A percentile compares a stretch with the other conserved stretches of the same genome.
Evolutionary conservation across 2,888 invertebrate genomes (phyloP).

Genomic region (Leucophenga montana): DNA sequence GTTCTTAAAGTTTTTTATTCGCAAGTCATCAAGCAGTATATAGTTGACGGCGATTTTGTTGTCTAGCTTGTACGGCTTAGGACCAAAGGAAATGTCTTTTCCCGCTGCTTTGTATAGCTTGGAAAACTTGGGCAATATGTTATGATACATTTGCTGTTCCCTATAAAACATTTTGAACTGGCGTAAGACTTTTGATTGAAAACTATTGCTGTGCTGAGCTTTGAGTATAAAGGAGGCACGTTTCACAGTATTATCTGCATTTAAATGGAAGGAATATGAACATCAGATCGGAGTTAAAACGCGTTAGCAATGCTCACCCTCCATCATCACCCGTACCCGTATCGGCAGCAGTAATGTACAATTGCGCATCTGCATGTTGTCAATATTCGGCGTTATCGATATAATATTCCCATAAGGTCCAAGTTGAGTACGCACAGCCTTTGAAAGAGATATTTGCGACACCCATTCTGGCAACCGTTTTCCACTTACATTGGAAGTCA

Average conservation of each 20-base stretch:
- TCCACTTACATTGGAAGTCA: background rate
- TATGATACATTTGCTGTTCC: constrained; percentile 61
- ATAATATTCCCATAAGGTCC: background rate
- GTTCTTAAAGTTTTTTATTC: constrained; percentile 51
- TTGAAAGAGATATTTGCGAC: constrained; percentile 27
- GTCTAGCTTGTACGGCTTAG: constrained; percentile 50
- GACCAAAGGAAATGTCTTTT: constrained; percentile 51
- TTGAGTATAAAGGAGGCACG: constrained; percentile 52
- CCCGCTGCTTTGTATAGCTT: constrained; percentile 52
- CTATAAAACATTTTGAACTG: constrained; percentile 55
- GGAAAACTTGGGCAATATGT: constrained; percentile 59
- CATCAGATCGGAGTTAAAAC: background rate
- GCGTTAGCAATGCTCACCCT: constrained; percentile 8
- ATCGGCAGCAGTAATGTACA: constrained; percentile 41
- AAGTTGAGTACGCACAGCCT: constrained; percentile 29
- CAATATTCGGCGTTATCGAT: constrained; percentile 29
- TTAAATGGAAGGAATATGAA: constrained; percentile 5
- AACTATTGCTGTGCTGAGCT: constrained; percentile 45
- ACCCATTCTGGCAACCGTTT: constrained; percentile 39
- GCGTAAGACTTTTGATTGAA: constrained; percentile 48
- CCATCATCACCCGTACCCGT: constrained; percentile 28
- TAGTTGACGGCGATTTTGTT: constrained; percentile 50
- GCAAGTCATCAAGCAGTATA: constrained; percentile 59
- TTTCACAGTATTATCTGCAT: constrained; percentile 41
- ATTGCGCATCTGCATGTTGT: constrained; percentile 37